Conservation (phyloP, 2,113 vertebrate genomes). For the Trachemys scripta region DNA sequence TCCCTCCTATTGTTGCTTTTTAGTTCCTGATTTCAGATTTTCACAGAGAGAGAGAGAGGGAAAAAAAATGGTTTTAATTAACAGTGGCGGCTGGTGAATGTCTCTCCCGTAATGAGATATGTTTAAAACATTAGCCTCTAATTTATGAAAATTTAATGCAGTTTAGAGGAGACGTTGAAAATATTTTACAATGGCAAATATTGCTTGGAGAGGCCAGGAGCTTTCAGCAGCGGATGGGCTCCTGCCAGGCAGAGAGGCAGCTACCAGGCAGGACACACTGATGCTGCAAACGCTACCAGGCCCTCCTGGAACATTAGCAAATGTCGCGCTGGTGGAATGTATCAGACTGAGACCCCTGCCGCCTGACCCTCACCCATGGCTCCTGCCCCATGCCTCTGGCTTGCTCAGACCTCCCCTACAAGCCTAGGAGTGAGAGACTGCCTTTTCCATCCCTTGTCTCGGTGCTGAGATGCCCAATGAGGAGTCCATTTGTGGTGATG, state of each 20-base stretch:
- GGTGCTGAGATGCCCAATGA: background rate
- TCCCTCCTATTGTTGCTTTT: background rate
- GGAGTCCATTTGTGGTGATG: background rate
- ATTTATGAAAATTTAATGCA: background rate
- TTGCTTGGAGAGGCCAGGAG: background rate
- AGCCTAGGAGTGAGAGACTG: background rate
- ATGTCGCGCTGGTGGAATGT: background rate
- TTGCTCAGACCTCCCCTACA: background rate
- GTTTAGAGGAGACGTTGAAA: background rate
- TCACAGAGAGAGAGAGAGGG: background rate
- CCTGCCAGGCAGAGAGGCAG: fast-evolving
- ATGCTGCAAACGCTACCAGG: background rate
- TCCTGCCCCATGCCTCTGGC: background rate
- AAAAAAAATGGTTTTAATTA: background rate
- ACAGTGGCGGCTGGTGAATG: background rate
- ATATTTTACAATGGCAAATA: background rate
- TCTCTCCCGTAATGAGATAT: background rate
- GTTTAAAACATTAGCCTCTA: background rate
- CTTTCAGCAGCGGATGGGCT: background rate
- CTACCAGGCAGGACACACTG: background rate
- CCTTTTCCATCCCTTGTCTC: background rate
- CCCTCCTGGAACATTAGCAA: background rate
- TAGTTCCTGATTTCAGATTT: fast-evolving
- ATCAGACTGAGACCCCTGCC: background rate
- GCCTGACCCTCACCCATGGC: background rate